Conservation (phyloP, 2,888 invertebrate genomes). For the Drosophila paranaensis region DNA sequence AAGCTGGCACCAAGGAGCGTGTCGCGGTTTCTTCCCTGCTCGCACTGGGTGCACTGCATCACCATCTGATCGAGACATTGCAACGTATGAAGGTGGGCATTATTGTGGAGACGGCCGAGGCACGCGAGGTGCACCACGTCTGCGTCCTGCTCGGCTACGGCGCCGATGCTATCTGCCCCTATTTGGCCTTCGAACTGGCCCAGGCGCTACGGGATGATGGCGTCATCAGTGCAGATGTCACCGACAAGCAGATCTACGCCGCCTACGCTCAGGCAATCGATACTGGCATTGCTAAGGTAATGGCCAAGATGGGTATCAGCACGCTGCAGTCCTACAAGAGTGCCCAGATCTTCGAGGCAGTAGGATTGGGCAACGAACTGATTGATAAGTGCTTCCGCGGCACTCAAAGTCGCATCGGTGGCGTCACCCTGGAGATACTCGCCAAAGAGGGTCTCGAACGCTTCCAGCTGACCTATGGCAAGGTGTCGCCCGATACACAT, state of each 20-base stretch:
- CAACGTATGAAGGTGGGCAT: conserved; percentile 98
- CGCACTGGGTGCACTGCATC: conserved; percentile 97
- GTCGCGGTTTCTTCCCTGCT: conserved; percentile 93
- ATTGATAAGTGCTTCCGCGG: conserved; percentile 96
- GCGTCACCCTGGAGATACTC: conserved; percentile 95
- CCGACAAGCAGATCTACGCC: conserved; percentile 92
- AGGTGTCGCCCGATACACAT: conserved; percentile 87
- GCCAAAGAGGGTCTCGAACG: conserved; percentile 94
- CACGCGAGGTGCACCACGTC: conserved; percentile 97
- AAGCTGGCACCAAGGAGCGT: conserved; percentile 86
- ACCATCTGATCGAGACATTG: conserved; percentile 96
- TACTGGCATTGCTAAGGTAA: conserved; percentile 95
- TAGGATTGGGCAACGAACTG: conserved; percentile 96
- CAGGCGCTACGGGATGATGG: conserved; percentile 93
- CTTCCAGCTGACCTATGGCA: conserved; percentile 89
- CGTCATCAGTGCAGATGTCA: conserved; percentile 90
- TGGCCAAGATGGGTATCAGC: conserved; percentile 99
- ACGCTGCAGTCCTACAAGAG: conserved; percentile 99
- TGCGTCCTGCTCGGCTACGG: conserved; percentile 98
- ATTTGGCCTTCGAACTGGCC: conserved; percentile 97
- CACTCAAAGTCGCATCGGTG: conserved; percentile 91
- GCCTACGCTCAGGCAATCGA: conserved; percentile 97
- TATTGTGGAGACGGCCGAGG: conserved; percentile 98
- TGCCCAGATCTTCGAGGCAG: conserved; percentile 99
- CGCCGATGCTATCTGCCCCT: conserved; percentile 99